phyloP scores from a whole-genome alignment of 2,888 invertebrate species.

The Cheilosia variabilis region DNA sequence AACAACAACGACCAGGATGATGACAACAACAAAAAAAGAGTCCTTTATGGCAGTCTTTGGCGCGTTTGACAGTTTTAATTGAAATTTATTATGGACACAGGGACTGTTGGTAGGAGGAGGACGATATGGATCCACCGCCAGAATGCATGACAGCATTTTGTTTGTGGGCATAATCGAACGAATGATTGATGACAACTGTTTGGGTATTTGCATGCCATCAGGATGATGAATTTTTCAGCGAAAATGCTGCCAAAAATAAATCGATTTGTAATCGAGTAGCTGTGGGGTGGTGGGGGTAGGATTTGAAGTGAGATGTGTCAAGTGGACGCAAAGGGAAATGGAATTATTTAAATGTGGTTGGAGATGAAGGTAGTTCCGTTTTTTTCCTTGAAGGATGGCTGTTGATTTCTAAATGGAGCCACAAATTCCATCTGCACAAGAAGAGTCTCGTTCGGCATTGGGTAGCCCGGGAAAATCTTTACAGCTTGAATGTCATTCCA shows the following conservation, averaged over 20 bases:
- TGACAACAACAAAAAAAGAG: constrained; percentile 5
- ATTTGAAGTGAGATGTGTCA: constrained; percentile 1
- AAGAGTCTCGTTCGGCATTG: too few relatives aligned
- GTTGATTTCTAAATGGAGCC: too few relatives aligned
- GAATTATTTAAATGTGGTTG: background rate
- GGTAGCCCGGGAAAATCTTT: too few relatives aligned
- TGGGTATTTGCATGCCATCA: constrained; percentile 55
- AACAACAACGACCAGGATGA: background rate
- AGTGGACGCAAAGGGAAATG: background rate
- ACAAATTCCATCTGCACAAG: too few relatives aligned
- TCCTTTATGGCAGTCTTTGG: constrained; percentile 42
- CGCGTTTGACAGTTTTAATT: constrained; percentile 70
- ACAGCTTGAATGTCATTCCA: too few relatives aligned
- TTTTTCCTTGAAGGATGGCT: too few relatives aligned
- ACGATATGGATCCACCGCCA: background rate
- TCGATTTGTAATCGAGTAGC: constrained; percentile 10
- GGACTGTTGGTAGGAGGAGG: constrained; percentile 3
- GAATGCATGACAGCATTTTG: constrained; percentile 38
- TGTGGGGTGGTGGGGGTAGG: background rate
- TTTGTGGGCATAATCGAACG: constrained; percentile 36
- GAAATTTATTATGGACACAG: constrained; percentile 73
- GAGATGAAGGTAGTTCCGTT: too few relatives aligned
- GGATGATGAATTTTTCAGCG: constrained; percentile 33
- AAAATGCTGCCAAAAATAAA: constrained; percentile 6
- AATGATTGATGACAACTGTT: constrained; percentile 54